These are phyloP conservation scores for Argentina silus DNA, from an alignment of 2,797 vertebrate species.

Conservation along the genomic window DNA sequence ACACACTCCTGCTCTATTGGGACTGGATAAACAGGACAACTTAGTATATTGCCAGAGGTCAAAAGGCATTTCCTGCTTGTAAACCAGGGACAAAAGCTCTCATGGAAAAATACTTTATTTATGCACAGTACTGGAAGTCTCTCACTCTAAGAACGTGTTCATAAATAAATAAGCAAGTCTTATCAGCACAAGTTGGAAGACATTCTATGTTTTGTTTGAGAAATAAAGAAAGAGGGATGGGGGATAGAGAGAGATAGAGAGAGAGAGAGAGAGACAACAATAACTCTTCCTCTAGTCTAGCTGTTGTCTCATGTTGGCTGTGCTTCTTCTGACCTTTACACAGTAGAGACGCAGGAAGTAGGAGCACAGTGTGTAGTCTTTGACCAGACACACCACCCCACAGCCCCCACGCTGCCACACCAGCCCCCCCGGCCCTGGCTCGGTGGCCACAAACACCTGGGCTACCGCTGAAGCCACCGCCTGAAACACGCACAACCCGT, in stretches of 20 bases:
- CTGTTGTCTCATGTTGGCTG: not conserved
- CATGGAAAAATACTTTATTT: not conserved
- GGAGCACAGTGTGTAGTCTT: not conserved
- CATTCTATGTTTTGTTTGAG: not conserved
- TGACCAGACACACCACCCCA: constrained; percentile 14
- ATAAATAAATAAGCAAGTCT: not conserved
- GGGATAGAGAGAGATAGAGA: not conserved
- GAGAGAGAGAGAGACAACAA: not conserved
- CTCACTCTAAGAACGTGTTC: not conserved
- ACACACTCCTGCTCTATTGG: not conserved
- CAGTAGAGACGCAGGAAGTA: constrained; percentile 5
- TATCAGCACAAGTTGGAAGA: not conserved
- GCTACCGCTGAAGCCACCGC: not conserved
- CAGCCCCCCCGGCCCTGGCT: not conserved
- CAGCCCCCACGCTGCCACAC: not conserved
- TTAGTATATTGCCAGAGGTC: not conserved
- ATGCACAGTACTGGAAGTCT: not conserved
- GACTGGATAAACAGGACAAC: not conserved
- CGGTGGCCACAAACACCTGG: not conserved
- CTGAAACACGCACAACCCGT: not conserved
- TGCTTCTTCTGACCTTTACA: constrained; percentile 11
- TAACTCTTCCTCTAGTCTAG: not conserved
- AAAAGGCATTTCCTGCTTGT: constrained; percentile 4
- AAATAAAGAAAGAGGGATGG: not conserved
- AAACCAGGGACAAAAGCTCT: not conserved